phyloP scores from a whole-genome alignment of 2,888 invertebrate species.

The Agriotes lineatus region DNA sequence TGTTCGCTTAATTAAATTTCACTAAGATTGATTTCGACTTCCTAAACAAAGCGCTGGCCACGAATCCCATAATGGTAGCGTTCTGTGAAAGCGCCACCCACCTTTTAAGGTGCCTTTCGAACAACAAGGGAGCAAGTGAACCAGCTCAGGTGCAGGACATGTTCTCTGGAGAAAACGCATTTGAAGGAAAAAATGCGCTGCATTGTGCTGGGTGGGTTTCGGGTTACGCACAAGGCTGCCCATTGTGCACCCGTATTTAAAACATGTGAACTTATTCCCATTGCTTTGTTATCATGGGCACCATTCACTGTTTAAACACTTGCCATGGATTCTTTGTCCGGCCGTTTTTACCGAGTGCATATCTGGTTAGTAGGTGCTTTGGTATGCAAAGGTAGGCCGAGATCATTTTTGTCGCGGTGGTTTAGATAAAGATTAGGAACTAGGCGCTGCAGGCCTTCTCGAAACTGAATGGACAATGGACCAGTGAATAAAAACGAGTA shows the following conservation, averaged over 20 bases:
- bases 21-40: slow-evolving; percentile 31
- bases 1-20: slow-evolving; percentile 41
- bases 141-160: slow-evolving; percentile 56
- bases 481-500: too few species aligned
- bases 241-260: slow-evolving; percentile 57
- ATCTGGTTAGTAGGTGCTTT: slow-evolving; percentile 33
- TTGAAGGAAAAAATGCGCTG: slow-evolving; percentile 50
- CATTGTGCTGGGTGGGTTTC: slow-evolving; percentile 55
- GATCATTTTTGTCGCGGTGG: neutral
- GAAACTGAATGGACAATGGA: too few species aligned
- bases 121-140: slow-evolving; percentile 56
- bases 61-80: slow-evolving; percentile 32
- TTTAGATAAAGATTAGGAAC: slow-evolving; percentile 3
- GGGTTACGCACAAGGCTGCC: slow-evolving; percentile 61
- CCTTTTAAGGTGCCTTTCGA: slow-evolving; percentile 36
- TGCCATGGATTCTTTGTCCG: slow-evolving; percentile 53
- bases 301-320: slow-evolving; percentile 60
- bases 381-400: slow-evolving; percentile 25
- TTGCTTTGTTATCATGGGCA: slow-evolving; percentile 60
- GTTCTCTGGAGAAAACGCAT: slow-evolving; percentile 50
- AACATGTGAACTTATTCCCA: slow-evolving; percentile 56
- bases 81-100: slow-evolving; percentile 44
- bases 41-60: slow-evolving; percentile 31
- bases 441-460: too few species aligned
- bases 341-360: slow-evolving; percentile 50